Conservation (phyloP, 2,888 invertebrate genomes). For the Therioaphis trifolii region DNA sequence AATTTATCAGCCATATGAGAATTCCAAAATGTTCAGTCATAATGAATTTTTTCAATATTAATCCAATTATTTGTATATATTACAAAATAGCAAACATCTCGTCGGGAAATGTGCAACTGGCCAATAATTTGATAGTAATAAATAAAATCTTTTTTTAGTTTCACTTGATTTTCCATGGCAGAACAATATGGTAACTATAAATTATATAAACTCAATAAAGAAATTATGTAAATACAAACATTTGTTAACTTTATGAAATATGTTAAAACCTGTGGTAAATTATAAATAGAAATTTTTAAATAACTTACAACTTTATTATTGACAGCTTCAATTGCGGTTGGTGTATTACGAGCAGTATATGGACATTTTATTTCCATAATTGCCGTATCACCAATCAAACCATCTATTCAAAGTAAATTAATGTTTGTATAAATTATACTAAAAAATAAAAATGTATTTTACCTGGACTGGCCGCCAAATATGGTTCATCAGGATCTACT, state of each 20-base stretch:
- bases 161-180: background rate
- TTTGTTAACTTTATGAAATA: too few relatives aligned
- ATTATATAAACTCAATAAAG: too few relatives aligned
- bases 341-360: background rate
- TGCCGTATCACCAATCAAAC: background rate
- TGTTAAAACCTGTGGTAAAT: too few relatives aligned
- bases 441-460: background rate
- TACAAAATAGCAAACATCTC: constrained; percentile 8
- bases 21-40: background rate
- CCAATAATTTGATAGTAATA: constrained; percentile 19
- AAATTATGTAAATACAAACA: too few relatives aligned
- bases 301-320: background rate
- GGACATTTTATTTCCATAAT: constrained; percentile 12
- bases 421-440: too few relatives aligned
- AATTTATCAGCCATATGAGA: constrained; percentile 16
- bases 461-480: constrained; percentile 15
- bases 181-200: background rate
- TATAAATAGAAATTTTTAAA: too few relatives aligned
- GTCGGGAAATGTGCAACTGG: background rate
- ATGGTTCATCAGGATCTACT: constrained; percentile 2
- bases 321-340: constrained; percentile 4
- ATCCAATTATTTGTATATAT: background rate
- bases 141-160: background rate
- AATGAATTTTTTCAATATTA: background rate
- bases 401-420: background rate